phyloP scores from a whole-genome alignment of 2,113 vertebrate genomes.

The Procavia capensis region DNA sequence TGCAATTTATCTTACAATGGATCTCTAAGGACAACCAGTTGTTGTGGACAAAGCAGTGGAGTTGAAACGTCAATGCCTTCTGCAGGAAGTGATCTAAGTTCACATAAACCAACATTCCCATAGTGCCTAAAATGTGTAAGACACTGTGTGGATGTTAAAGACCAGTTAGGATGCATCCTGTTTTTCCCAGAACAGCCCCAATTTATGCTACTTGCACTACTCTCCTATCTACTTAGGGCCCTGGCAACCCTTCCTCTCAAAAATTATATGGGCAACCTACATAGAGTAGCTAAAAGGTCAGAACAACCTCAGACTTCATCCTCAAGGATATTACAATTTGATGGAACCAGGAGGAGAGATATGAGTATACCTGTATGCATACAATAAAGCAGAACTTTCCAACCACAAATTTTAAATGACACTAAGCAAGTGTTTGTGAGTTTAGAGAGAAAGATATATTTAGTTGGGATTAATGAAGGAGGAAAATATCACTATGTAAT shows the following conservation, averaged over 20 bases:
- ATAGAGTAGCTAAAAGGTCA: not conserved
- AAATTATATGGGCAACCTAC: not conserved
- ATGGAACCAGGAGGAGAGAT: not conserved
- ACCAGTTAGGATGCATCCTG: not conserved
- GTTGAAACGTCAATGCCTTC: slow-evolving; percentile 1
- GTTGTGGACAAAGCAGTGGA: not conserved
- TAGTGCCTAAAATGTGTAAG: not conserved
- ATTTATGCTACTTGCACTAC: not conserved
- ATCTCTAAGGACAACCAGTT: not conserved
- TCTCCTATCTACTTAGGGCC: not conserved
- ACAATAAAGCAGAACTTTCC: not conserved
- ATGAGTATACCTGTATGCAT: not conserved
- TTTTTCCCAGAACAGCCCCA: not conserved
- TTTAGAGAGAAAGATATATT: not conserved
- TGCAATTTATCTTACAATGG: not conserved
- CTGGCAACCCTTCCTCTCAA: not conserved
- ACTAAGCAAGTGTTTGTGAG: not conserved
- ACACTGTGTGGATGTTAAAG: not conserved
- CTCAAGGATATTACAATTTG: not conserved
- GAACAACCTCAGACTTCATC: not conserved
- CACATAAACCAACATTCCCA: not conserved
- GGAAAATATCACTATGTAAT: not conserved
- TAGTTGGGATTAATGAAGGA: not conserved
- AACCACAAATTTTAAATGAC: not conserved
- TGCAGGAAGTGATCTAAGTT: not conserved